These are phyloP conservation scores for Zalophus californianus DNA, from an alignment of 2,797 vertebrate species.

Conservation along the genomic window DNA sequence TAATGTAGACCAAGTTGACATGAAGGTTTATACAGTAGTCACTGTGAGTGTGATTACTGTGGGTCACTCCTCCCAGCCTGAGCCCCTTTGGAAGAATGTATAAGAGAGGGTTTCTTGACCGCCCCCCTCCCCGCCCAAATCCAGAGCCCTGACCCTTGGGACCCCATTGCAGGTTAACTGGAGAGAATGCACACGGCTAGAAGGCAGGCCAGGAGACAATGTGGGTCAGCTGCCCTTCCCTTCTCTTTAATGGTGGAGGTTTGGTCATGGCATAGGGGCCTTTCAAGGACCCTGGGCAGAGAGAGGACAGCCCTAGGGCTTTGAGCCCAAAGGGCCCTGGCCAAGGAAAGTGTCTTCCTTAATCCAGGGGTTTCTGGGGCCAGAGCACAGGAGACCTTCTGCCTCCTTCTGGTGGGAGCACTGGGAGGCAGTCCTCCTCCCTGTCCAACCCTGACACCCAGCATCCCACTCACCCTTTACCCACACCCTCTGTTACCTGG, in stretches of 20 bases:
- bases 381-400: background rate
- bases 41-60: background rate
- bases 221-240: accelerated
- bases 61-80: background rate
- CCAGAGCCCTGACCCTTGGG: background rate
- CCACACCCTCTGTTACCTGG: slow-evolving; percentile 73
- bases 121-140: background rate
- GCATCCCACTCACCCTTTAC: accelerated
- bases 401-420: background rate
- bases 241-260: background rate
- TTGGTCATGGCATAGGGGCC: background rate
- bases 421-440: background rate
- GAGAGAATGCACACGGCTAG: background rate
- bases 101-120: background rate
- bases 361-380: too few relatives aligned
- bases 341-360: background rate
- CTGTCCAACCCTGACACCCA: background rate
- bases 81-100: background rate
- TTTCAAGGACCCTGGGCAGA: background rate
- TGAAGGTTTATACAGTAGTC: background rate
- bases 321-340: background rate
- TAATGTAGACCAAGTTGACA: background rate
- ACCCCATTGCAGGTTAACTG: background rate
- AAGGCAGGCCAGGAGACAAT: background rate
- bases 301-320: background rate